Evolutionary conservation across 2,888 invertebrate species (phyloP).

Genomic region (Drosophila lutescens): DNA sequence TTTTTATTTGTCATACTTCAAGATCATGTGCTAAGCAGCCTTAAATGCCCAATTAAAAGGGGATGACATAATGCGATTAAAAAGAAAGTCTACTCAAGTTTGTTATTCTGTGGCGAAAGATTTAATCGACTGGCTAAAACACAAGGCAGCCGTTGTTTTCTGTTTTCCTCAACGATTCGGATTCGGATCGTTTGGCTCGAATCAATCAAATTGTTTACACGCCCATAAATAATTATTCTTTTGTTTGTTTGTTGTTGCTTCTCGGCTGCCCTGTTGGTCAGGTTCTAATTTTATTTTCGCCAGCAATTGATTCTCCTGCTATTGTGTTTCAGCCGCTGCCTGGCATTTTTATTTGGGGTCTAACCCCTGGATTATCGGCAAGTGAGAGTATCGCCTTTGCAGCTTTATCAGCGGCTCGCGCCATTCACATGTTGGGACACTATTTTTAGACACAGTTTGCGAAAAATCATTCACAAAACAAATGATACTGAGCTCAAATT

Average conservation of each 20-base stretch:
- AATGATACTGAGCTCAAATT: constrained; percentile 29
- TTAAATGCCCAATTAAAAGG: constrained; percentile 5
- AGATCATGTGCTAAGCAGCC: neutral
- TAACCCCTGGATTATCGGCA: constrained; percentile 12
- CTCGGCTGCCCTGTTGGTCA: constrained; percentile 8
- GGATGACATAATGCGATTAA: constrained; percentile 29
- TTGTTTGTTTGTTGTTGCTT: constrained; percentile 44
- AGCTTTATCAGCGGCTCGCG: constrained; percentile 66
- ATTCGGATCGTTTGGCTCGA: constrained; percentile 29
- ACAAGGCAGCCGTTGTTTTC: constrained; percentile 31
- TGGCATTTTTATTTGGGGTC: constrained; percentile 24
- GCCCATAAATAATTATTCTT: constrained; percentile 52
- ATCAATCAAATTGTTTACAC: constrained; percentile 60
- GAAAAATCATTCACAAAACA: constrained; percentile 38
- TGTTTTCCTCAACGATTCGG: constrained; percentile 17
- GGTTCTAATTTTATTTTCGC: constrained; percentile 42
- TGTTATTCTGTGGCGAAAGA: neutral
- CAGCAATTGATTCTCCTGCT: constrained; percentile 17
- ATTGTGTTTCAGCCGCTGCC: constrained; percentile 1
- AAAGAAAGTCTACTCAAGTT: constrained; percentile 27
- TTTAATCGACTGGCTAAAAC: constrained; percentile 29
- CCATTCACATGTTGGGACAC: constrained; percentile 64
- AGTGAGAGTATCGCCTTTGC: constrained; percentile 5
- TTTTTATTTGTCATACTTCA: neutral
- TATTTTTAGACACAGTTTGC: constrained; percentile 54